Evolutionary conservation across 2,888 invertebrate species (phyloP).

Genomic region (Carabus problematicus): DNA sequence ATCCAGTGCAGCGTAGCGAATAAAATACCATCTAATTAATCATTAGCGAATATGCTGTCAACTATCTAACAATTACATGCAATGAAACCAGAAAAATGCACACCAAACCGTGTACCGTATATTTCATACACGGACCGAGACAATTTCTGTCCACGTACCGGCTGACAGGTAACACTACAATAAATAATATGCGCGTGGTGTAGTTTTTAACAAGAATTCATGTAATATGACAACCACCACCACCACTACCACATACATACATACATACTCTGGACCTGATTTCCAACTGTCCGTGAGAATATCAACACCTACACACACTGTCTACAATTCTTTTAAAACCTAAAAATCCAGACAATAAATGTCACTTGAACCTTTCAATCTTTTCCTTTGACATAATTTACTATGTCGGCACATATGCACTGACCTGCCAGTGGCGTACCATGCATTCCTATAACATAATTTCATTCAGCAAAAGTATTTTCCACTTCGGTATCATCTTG

Average conservation of each 20-base stretch:
- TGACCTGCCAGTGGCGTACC: background rate
- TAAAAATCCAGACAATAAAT: constrained; percentile 32
- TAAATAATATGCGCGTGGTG: constrained; percentile 9
- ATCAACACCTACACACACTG: constrained; percentile 18
- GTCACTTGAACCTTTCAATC: constrained; percentile 36
- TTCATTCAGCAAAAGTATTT: background rate
- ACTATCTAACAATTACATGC: background rate
- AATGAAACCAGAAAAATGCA: constrained; percentile 2
- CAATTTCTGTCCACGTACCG: constrained; percentile 7
- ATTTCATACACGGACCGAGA: constrained; percentile 10
- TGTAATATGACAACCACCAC: constrained; percentile 12
- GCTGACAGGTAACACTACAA: background rate
- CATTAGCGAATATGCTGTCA: constrained; percentile 12
- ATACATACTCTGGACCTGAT: constrained; percentile 11
- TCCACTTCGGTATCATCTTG: background rate
- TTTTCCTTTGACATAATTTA: constrained; percentile 35
- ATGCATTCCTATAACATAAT: background rate
- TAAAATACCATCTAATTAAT: constrained; percentile 8
- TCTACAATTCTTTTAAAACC: constrained; percentile 22
- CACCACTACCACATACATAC: too few relatives aligned
- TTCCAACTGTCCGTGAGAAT: constrained; percentile 28
- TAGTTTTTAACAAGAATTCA: background rate
- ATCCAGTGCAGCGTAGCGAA: background rate
- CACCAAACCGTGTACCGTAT: constrained; percentile 11
- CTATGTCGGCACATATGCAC: constrained; percentile 10